Evolutionary conservation across 2,888 invertebrate genomes (phyloP), one percentile per base, ranked within the genome.

Genomic region (Acleris holmiana): DNA sequence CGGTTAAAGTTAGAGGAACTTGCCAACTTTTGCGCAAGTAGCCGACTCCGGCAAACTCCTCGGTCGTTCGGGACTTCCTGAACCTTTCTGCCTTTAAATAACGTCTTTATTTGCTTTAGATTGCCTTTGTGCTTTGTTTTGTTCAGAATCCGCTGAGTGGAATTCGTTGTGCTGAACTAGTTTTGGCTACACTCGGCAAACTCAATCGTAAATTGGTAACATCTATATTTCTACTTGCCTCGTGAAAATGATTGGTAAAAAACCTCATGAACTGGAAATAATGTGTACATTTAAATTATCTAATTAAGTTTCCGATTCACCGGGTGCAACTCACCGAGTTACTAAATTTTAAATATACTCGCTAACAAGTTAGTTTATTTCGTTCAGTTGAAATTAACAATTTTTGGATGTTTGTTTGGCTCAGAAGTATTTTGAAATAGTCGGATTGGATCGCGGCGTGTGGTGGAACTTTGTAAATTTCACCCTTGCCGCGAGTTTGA

Each of bases 381-480:
- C 0, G 13, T 35, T 35, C 13, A 35, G 35, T 44, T 44, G 15
- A 44, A 44, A 44, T 7, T 2, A 6, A 17, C 44, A 5, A 2
- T 44, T 41, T 21, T 79, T 83, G 78, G 79, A 81, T 81, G 77
- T 82, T 85, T 83, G 80, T 85, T 84, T 76, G 74, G 70, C 72
- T 73, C 77, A 78, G 77, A 82, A 86, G 86, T 82, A 84, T 86
- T 86, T 75, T 70, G 69, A 85, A 85, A 87, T 89, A 88, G 86
- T 88, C 84, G 75, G 77, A 85, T 85, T 80, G 79, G 80, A 77
- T 75, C 74, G 63, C 67, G 68, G 83, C 80, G 80, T 79, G 79
- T 78, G 79, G 79, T 72, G 72, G 74, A 87, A 88, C 83, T 89
- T 89, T 85, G 83, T 76, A 84, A 85, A 87, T 86, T 84, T 81